Conservation (phyloP, 2,797 vertebrate genomes). For the Petrocephalus sullivani region DNA sequence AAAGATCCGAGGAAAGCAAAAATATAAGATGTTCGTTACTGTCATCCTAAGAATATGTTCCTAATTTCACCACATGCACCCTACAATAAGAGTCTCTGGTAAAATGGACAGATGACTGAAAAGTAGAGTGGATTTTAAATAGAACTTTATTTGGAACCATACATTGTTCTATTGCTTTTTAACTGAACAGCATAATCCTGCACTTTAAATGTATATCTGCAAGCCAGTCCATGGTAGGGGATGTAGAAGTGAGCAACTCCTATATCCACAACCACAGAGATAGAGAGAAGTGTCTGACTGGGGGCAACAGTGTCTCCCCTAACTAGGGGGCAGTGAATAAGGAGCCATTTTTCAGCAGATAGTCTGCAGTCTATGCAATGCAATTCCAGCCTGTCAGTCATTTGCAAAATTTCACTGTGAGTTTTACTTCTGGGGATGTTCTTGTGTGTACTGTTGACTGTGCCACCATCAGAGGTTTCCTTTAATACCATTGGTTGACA, state of each 20-base stretch:
- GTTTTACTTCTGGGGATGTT: background rate
- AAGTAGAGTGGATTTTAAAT: constrained; percentile 10
- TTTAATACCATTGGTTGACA: background rate
- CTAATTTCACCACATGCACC: background rate
- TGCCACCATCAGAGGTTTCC: background rate
- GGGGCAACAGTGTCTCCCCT: background rate
- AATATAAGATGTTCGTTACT: background rate
- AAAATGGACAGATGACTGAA: constrained; percentile 8
- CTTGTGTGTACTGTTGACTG: background rate
- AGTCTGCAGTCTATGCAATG: background rate
- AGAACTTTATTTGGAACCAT: constrained; percentile 22
- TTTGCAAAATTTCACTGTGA: background rate
- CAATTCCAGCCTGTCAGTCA: background rate
- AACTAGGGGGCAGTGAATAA: background rate
- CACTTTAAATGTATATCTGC: background rate
- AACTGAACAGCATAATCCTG: background rate
- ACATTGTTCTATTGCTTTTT: constrained; percentile 16
- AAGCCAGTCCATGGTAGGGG: background rate
- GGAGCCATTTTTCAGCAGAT: background rate
- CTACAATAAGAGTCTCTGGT: background rate
- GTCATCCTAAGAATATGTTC: background rate
- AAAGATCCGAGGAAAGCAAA: background rate
- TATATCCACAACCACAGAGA: background rate
- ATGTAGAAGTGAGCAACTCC: constrained; percentile 6
- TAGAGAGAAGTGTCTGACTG: background rate